Percentiles rank a stretch among this genome's conserved stretches.
These are phyloP conservation scores for Heliconius ismenius DNA, from an alignment of 2,888 invertebrate species.

Conservation along the genomic window DNA sequence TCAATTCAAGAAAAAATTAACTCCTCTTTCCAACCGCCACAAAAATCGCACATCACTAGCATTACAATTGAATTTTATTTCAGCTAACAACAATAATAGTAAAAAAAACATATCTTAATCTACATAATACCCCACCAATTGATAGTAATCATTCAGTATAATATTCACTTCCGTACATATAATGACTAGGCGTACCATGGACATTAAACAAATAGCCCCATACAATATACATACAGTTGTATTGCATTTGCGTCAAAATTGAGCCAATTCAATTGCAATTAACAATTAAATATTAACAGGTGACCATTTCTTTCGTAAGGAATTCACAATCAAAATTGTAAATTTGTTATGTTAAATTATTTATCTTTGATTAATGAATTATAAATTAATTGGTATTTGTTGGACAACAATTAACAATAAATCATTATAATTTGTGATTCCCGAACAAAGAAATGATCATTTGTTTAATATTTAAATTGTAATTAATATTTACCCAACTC, in stretches of 20 bases:
- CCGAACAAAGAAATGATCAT: neutral
- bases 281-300: neutral
- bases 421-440: neutral
- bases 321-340: neutral
- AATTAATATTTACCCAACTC: constrained; percentile 31
- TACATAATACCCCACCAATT: constrained; percentile 55
- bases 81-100: constrained; percentile 43
- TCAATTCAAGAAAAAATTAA: too few species aligned
- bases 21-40: neutral
- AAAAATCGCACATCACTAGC: constrained; percentile 7
- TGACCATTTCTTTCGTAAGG: neutral
- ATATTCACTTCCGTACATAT: constrained; percentile 68
- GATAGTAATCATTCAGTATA: constrained; percentile 56
- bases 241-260: neutral
- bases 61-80: constrained; percentile 8
- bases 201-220: constrained; percentile 64
- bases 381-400: neutral
- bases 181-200: constrained; percentile 80
- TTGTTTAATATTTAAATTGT: neutral
- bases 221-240: constrained; percentile 17
- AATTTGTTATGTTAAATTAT: too few species aligned
- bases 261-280: neutral
- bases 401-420: neutral
- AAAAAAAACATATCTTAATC: constrained; percentile 52
- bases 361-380: neutral